Evolutionary conservation across 1,140 invertebrate genomes (phyloP).

Genomic region (Drosophila sulfurigaster): DNA sequence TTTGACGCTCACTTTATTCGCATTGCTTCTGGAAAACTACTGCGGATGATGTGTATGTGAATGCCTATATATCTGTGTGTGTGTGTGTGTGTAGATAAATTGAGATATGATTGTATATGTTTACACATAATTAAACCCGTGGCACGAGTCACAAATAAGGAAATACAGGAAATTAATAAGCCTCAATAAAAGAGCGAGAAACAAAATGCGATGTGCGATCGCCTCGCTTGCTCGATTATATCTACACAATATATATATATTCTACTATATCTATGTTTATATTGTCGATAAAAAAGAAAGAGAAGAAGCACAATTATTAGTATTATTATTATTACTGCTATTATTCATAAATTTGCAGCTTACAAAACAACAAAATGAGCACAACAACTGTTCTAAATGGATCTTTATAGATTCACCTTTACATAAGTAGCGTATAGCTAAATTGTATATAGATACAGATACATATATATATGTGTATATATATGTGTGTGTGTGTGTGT

Average conservation of each 20-base stretch:
- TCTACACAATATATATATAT: neutral
- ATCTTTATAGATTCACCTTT: constrained; percentile 42
- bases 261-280: neutral
- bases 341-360: constrained; percentile 60
- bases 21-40: constrained; percentile 1
- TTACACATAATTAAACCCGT: constrained; percentile 62
- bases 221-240: neutral
- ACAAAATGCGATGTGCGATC: neutral
- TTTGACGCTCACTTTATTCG: neutral
- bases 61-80: neutral
- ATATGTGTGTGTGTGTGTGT: constrained; percentile 35
- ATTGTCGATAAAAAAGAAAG: constrained; percentile 57
- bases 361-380: constrained; percentile 46
- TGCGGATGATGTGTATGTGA: neutral
- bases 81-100: constrained; percentile 24
- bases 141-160: constrained; percentile 59
- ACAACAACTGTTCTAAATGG: constrained; percentile 28
- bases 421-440: constrained; percentile 31
- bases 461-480: neutral
- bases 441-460: neutral
- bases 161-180: constrained; percentile 77
- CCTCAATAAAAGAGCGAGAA: constrained; percentile 38
- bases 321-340: constrained; percentile 68
- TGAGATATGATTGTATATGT: constrained; percentile 43
- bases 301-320: constrained; percentile 48